Evolutionary conservation across 2,113 vertebrate genomes (phyloP).

Genomic region (Hypomesus transpacificus): DNA sequence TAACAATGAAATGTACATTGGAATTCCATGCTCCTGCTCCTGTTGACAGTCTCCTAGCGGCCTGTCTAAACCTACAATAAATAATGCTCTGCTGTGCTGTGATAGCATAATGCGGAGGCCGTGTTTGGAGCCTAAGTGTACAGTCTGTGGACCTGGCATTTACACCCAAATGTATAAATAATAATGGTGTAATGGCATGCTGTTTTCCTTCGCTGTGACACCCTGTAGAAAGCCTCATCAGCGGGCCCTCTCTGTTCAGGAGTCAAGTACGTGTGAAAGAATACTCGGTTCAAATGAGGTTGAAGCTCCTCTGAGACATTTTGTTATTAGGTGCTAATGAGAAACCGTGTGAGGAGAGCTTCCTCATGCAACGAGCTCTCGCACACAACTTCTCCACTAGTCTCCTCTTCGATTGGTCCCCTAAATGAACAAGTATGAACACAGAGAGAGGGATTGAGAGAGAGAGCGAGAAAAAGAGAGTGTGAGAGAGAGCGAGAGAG

Average conservation of each 20-base stretch:
- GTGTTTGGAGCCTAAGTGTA: no score
- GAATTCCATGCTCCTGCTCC: no score
- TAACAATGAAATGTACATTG: no score
- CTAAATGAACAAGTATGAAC: constrained; percentile 29
- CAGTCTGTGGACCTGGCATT: no score
- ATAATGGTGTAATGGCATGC: no score
- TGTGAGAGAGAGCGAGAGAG: constrained; percentile 7
- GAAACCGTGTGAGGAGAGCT: constrained; percentile 39
- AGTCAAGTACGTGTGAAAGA: constrained; percentile 17
- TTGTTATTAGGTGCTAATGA: constrained; percentile 44
- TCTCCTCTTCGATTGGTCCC: constrained; percentile 36
- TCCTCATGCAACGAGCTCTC: background rate
- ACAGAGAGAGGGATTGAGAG: constrained; percentile 2
- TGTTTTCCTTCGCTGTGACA: no score
- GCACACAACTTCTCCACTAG: constrained; percentile 12
- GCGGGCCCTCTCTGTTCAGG: background rate
- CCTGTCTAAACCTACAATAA: constrained; percentile 1
- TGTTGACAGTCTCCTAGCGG: no score
- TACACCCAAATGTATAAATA: no score
- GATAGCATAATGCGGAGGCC: no score
- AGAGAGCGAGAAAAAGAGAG: constrained; percentile 10
- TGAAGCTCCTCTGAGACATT: constrained; percentile 28
- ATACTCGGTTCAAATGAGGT: constrained; percentile 40
- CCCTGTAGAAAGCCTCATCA: no score
- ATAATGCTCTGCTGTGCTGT: background rate